Percentiles rank a stretch among this genome's conserved stretches.
phyloP scores from a whole-genome alignment of 2,797 vertebrate species.

The Ptychadena robeensis region DNA sequence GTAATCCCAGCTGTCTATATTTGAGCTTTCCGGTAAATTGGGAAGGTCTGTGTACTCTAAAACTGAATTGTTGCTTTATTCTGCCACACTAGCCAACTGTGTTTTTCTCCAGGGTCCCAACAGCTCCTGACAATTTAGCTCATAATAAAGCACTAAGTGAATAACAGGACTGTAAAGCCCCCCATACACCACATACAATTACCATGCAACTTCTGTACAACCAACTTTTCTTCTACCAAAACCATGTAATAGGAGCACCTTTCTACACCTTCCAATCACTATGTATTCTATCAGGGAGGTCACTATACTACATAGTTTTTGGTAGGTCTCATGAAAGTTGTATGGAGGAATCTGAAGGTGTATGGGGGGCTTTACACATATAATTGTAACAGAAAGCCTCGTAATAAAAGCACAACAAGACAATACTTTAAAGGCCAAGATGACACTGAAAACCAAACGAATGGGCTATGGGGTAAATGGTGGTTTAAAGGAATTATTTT shows the following conservation, averaged over 20 bases:
- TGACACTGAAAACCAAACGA: not conserved
- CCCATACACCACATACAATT: too few relatives aligned
- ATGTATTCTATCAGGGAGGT: too few relatives aligned
- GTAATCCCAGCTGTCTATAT: not conserved
- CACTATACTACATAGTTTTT: too few relatives aligned
- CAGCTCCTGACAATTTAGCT: not conserved
- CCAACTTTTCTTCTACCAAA: too few relatives aligned
- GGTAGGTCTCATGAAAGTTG: too few relatives aligned
- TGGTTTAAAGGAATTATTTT: constrained; percentile 1
- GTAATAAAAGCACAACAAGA: not conserved
- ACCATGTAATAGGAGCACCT: too few relatives aligned
- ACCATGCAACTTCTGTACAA: too few relatives aligned
- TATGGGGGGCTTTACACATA: too few relatives aligned
- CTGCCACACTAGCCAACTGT: not conserved
- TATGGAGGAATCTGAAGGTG: too few relatives aligned
- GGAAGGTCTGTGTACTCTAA: not conserved
- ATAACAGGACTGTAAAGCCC: not conserved
- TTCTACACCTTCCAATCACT: too few relatives aligned
- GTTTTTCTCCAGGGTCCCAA: constrained; percentile 1
- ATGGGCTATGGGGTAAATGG: not conserved
- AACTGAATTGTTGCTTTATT: not conserved
- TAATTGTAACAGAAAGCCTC: not conserved
- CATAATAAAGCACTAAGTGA: constrained; percentile 14
- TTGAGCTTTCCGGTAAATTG: not conserved
- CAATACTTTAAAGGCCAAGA: not conserved